Percentiles rank a stretch among this genome's conserved stretches.
These are phyloP conservation scores for Strigops habroptila DNA, from an alignment of 2,113 vertebrate species.

Conservation along the genomic window DNA sequence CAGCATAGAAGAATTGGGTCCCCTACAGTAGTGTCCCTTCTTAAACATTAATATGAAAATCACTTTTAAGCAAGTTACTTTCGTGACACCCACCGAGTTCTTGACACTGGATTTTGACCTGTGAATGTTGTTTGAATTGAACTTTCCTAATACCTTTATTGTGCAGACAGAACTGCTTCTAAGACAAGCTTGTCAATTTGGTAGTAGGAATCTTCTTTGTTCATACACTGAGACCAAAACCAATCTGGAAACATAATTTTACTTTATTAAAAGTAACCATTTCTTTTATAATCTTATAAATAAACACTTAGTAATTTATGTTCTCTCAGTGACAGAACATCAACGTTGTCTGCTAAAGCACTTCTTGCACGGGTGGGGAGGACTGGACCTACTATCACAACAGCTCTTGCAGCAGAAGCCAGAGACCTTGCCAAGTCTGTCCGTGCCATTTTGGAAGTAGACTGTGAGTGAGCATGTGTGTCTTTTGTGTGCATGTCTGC, in stretches of 20 bases:
- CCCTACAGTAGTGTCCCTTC: background rate
- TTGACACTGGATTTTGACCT: background rate
- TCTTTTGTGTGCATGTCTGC: background rate
- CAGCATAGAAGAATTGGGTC: background rate
- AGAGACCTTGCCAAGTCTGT: conserved; percentile 84
- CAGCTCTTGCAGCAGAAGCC: conserved; percentile 81
- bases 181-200: background rate
- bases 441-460: conserved; percentile 81
- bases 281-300: background rate
- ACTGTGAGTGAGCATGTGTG: conserved; percentile 79
- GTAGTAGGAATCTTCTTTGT: background rate
- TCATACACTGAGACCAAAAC: background rate
- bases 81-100: background rate
- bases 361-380: conserved; percentile 66
- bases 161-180: background rate
- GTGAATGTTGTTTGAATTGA: background rate
- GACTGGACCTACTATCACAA: conserved; percentile 62
- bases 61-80: background rate
- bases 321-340: conserved; percentile 69
- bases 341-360: conserved; percentile 52
- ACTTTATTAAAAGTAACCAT: background rate
- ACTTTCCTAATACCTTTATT: background rate
- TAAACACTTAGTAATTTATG: background rate
- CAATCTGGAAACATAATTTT: background rate
- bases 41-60: background rate